Conservation (phyloP, 2,888 invertebrate species). For the Athalia circularis region DNA sequence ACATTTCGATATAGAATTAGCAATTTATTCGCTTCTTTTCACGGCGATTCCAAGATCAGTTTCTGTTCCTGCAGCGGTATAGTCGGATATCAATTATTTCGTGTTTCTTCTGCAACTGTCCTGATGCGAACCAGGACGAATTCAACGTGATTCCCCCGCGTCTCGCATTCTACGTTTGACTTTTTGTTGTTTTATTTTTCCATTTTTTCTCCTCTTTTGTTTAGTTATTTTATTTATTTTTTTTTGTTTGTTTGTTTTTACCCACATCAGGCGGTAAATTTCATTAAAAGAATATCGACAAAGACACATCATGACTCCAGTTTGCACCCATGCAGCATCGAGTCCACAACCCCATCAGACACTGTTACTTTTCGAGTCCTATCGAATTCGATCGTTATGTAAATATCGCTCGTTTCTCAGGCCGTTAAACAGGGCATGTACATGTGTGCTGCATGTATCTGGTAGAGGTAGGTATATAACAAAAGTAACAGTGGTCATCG, state of each 20-base stretch:
- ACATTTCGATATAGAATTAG: slow-evolving; percentile 26
- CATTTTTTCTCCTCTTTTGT: neutral
- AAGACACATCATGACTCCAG: slow-evolving; percentile 28
- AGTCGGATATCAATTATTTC: slow-evolving; percentile 37
- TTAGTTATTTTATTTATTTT: neutral
- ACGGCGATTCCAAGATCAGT: slow-evolving; percentile 28
- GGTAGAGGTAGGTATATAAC: slow-evolving; percentile 2
- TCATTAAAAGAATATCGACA: slow-evolving; percentile 35
- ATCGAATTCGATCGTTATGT: slow-evolving; percentile 42
- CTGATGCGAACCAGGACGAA: slow-evolving; percentile 10
- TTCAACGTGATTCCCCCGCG: slow-evolving; percentile 22
- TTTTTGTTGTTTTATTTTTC: neutral
- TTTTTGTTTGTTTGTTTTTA: neutral
- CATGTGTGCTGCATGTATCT: neutral
- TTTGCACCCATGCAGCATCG: neutral
- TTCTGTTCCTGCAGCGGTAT: neutral
- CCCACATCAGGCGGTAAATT: slow-evolving; percentile 3
- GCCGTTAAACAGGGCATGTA: slow-evolving; percentile 5
- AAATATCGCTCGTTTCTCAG: slow-evolving; percentile 39
- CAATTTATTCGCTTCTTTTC: slow-evolving; percentile 27
- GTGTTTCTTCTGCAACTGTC: slow-evolving; percentile 16
- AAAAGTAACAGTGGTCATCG: slow-evolving; percentile 22
- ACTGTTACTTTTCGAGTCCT: slow-evolving; percentile 25
- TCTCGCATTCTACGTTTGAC: slow-evolving; percentile 5
- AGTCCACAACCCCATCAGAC: neutral